Evolutionary conservation across 37 sponge, comb jelly and placozoan species (phyloP), one percentile per base, ranked within the genome.

Genomic region (Tethya wilhelma): DNA sequence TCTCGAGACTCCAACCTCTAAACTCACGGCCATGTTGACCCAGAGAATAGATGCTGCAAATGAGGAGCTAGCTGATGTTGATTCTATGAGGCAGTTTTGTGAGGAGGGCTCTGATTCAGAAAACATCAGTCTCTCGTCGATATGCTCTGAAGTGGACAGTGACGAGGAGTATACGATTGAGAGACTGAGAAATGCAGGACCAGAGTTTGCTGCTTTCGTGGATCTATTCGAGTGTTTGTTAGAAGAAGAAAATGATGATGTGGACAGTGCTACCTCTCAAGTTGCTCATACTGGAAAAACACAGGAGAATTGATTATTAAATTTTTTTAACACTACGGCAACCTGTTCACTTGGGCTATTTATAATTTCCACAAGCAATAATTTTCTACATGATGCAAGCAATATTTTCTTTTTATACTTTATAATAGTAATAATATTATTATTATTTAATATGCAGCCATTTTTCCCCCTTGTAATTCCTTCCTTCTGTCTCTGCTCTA

Each of bases 181-280:
- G 66, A 32, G 49, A 56, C 75, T 89, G 29, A 73, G 40, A 43
- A 23, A 59, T 19, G 84, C 84, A 28, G 90, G 90, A 39, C 80
- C 80, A 20, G 30, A 59, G 22, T 87, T 87, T 57, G 44, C 56
- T 43, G 40, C n/a, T 2, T 29, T 81, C 3, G 71, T 31, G 4
- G 33, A 43, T 1, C n/a, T 77, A 32, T 46, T 77, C 4, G 78
- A 42, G 26, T 38, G 31, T 39, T 1, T 77, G 6, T 23, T 44
- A 22, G 65, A 31, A 17, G 58, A 56, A 17, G 74, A 73, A 11
- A 26, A 60, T 17, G 58, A 73, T 30, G 58, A 41, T 1, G 44
- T 5, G 32, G 34, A 36, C 4, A 43, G 26, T 28, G 34, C 4
- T 0, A 65, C 29, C 22, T 77, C 78, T 14, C 46, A 77, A 31